These are phyloP conservation scores for Thunnus albacares DNA, from an alignment of 2,797 vertebrate species.

Conservation along the genomic window DNA sequence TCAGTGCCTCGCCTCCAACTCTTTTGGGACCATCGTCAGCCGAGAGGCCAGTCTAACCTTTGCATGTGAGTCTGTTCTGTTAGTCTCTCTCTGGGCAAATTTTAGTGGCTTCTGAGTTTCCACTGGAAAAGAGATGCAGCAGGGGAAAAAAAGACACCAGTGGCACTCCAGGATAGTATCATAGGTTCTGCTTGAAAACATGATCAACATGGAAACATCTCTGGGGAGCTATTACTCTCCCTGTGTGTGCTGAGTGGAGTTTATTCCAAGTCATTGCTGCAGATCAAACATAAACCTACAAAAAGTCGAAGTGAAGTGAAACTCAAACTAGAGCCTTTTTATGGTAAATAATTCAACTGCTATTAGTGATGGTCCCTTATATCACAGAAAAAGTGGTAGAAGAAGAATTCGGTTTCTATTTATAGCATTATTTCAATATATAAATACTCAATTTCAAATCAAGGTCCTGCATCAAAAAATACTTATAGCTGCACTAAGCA, in stretches of 20 bases:
- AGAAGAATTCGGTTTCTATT: background rate
- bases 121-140: slow-evolving; percentile 5
- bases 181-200: slow-evolving; percentile 40
- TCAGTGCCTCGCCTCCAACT: slow-evolving; percentile 96
- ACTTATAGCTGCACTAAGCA: background rate
- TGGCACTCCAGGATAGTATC: slow-evolving; percentile 25
- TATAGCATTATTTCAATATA: too few relatives aligned
- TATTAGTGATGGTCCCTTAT: background rate
- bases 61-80: slow-evolving; percentile 91
- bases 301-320: slow-evolving; percentile 15
- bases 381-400: background rate
- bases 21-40: slow-evolving; percentile 94
- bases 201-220: slow-evolving; percentile 61
- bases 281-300: slow-evolving; percentile 42
- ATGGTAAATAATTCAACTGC: slow-evolving; percentile 25
- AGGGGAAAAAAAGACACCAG: slow-evolving; percentile 28
- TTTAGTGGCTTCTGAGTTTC: slow-evolving; percentile 27
- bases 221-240: slow-evolving; percentile 48
- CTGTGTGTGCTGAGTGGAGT: slow-evolving; percentile 35
- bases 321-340: slow-evolving; percentile 11
- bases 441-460: too few relatives aligned
- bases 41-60: slow-evolving; percentile 95
- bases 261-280: slow-evolving; percentile 35
- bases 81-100: slow-evolving; percentile 34
- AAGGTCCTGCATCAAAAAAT: background rate